Evolutionary conservation across 2,888 invertebrate genomes (phyloP), one percentile per base, ranked within the genome.

Genomic region (Clanis bilineata): DNA sequence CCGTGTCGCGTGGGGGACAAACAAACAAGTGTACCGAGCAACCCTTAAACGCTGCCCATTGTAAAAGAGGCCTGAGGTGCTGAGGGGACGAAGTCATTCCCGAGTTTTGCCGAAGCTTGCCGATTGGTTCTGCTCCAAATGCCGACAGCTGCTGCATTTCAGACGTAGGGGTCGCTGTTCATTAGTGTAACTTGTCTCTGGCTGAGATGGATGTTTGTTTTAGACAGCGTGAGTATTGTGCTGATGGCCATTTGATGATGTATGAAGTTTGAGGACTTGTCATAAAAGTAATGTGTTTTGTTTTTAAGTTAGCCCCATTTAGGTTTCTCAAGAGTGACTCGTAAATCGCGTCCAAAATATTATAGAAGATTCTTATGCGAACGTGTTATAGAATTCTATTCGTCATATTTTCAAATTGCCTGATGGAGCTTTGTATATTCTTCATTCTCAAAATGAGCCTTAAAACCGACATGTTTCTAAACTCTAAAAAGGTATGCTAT

Each of bases 191-290:
- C 91, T 92, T 91, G 91, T 92, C 91, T 90, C 83, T 73, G 69
- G 79, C 74, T 63, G 85, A 91, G 90, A 91, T 91, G 84, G 90
- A 91, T 92, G 91, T 91, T 91, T 90, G 89, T 91, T 90, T 89
- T 84, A 88, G 87, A 85, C 85, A 83, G 83, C 83, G 82, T 79
- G 85, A 79, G 82, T 71, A 70, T 66, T 67, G 72, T 70, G 77
- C 82, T 84, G 86, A 89, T 90, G 88, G 88, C 77, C 79, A 76
- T 79, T 84, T 85, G 88, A 89, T 90, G 90, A 88, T 86, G 82
- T 86, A 84, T 85, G 82, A 77, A 80, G 67, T 77, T 72, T 64
- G 63, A 65, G 66, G 62, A 67, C 74, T 71, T 67, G 72, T 66
- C 57, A 61, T 71, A 59, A 59, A 36, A 22, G 7, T 21, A 10